Base-by-base conservation (phyloP, 2,888 invertebrate genomes). In the Hemithea aestivaria region DNA sequence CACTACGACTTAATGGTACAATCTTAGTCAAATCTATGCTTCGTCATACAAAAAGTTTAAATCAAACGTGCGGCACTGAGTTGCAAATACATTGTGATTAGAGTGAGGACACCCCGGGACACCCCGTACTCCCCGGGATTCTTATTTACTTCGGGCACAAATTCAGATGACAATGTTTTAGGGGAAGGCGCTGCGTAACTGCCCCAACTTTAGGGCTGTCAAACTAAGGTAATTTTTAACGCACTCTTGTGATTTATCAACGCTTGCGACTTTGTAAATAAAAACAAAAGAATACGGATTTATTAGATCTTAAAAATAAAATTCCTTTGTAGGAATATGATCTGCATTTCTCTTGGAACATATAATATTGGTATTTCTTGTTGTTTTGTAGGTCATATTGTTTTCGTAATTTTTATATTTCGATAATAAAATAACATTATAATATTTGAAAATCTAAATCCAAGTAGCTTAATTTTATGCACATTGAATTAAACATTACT, bases 101-200 rank as follows among this genome's bases (percentile, higher is more conserved):
- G 29, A 36, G 41, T 34, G 36, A 42, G 32, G 36, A 42, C 16
- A 16, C 41, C 36, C 41, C 41, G 41, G 41, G 41, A 42, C 41
- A 41, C 41, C 36, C 41, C 29, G 36, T 68, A 76, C 83, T 82
- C 84, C 84, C 84, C 81, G 67, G 82, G 82, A 85, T 80, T 85
- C 84, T 84, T 87, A 87, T 85, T 87, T 85, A 85, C 85, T 84
- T 72, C 82, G 83, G 74, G 83, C 85, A 83, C 85, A 82, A 87
- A 85, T 85, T 87, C 83, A 85, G 87, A 87, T 87, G 87, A 87
- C 87, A 87, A 87, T 87, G 87, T 87, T 87, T 84, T 85, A 81
- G 85, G 87, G 85, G 84, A 85, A 84, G 81, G 77, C 75, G 76
- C 73, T 70, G 73, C 72, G 79, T 82, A 75, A 81, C 78, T 79